phyloP scores from a whole-genome alignment of 2,888 invertebrate genomes.

The Acanthosepion lycidas region DNA sequence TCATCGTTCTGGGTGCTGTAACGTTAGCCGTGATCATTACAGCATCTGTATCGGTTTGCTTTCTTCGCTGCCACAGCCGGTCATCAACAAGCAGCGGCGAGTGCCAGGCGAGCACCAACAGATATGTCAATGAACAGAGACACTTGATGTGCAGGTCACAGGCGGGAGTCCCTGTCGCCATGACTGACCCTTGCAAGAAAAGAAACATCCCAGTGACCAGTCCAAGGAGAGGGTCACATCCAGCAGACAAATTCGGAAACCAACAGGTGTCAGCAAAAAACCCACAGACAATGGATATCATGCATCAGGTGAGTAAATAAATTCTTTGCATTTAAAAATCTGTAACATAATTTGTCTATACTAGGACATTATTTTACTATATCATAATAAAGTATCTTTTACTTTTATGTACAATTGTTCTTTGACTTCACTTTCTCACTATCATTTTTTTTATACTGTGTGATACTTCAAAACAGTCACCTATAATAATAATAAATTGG shows the following conservation, averaged over 20 bases:
- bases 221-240: background rate
- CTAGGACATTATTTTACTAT: no score
- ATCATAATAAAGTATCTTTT: no score
- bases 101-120: conserved; percentile 6
- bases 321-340: no score
- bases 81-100: background rate
- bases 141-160: conserved; percentile 33
- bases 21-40: conserved; percentile 33
- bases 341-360: no score
- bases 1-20: conserved; percentile 23
- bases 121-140: conserved; percentile 23
- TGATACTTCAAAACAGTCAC: no score
- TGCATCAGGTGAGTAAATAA: background rate
- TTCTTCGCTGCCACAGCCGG: background rate
- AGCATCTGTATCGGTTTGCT: background rate
- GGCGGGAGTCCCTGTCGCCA: background rate
- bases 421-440: no score
- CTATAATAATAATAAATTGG: no score
- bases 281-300: background rate
- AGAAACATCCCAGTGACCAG: background rate
- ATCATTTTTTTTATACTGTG: no score
- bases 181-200: background rate
- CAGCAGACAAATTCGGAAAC: background rate
- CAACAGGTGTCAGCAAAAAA: background rate
- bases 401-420: no score